Evolutionary conservation across 2,888 invertebrate genomes (phyloP), one percentile per base, ranked within the genome.

Genomic region (Cerceris ruficornis): DNA sequence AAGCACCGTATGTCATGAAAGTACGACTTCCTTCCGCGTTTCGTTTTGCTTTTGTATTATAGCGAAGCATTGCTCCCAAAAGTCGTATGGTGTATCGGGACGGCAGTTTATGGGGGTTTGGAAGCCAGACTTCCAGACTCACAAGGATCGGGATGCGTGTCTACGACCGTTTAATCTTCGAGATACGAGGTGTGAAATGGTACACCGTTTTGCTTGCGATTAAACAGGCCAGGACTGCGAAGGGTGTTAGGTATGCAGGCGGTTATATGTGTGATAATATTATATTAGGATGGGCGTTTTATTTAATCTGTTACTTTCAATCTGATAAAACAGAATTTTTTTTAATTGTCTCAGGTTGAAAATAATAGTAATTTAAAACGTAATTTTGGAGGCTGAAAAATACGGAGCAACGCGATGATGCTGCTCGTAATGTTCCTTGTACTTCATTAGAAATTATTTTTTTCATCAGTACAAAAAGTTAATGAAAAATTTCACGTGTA

Each of bases 11-110:
- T 73, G 79, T 72, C 79, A 68, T 50, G 79, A 81, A 75, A 71
- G 70, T 69, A 67, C 75, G 60, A 82, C 87, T 87, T 86, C 87
- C 86, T 86, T 85, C 81, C 86, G 64, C 72, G 49, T 70, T 75
- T 75, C 61, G 59, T 76, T 81, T 80, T 67, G 41, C 70, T 61
- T 70, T 67, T 43, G 14, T 61, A 54, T 54, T 69, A 69, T 68
- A 71, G 58, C 57, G n/a, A 68, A 64, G 49, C 60, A 15, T 17
- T 65, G 15, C 52, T 68, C 60, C 62, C 54, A 50, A 67, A 72
- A 65, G 9, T 8, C 8, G 28, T 28, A 46, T 17, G 43, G 8
- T 9, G 65, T 59, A 72, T 49, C 17, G 52, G 15, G 15, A 14
- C 17, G 57, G 14, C 46, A 14, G 61, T 59, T 75, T 69, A 69